Evolutionary conservation across 1,140 invertebrate genomes (phyloP), one percentile per base, ranked within the genome.

Genomic region (Ips typographus): DNA sequence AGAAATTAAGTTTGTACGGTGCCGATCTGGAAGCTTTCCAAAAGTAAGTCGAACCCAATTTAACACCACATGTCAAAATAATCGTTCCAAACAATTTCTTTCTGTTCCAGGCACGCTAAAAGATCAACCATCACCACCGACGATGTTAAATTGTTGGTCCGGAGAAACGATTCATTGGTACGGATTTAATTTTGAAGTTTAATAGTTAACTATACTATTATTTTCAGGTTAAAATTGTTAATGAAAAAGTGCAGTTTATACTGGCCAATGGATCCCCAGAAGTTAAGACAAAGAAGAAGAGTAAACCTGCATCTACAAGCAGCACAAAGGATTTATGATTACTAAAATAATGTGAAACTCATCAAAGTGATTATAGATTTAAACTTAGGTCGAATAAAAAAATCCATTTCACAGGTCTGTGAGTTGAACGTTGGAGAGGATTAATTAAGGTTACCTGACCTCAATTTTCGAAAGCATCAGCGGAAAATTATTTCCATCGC

Each of bases 21-120:
- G 51, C 77, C 5, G 85, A 86, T 77, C 80, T 86, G 67, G 84
- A 86, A 77, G 80, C 80, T 39, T 86, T 86, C 78, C 81, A 83
- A 4, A 85, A 84, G 85, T 86, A 79, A 63, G 76, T 78, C 40
- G 55, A 36, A 55, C 37, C 4, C 5, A 55, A 2, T 2, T 38
- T 22, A 22, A 1, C 36, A n/a, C 39, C 53, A 36, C 40, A 62
- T 52, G 7, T 55, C 0, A 1, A 62, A 49, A 41, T 66, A 4
- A 3, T 43, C n/a, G 36, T 39, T 56, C 42, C 55, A 39, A 40
- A 41, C 38, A n/a, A 37, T 68, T 79, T 80, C 65, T 65, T 22
- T 22, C 22, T 22, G 22, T 22, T 22, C 22, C 22, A 86, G 85
- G 68, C 85, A 86, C 72, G 84, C 83, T 0, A 85, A 85, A 76